These are phyloP conservation scores for Hydrolagus colliei DNA, from an alignment of 2,797 vertebrate species.

Conservation along the genomic window DNA sequence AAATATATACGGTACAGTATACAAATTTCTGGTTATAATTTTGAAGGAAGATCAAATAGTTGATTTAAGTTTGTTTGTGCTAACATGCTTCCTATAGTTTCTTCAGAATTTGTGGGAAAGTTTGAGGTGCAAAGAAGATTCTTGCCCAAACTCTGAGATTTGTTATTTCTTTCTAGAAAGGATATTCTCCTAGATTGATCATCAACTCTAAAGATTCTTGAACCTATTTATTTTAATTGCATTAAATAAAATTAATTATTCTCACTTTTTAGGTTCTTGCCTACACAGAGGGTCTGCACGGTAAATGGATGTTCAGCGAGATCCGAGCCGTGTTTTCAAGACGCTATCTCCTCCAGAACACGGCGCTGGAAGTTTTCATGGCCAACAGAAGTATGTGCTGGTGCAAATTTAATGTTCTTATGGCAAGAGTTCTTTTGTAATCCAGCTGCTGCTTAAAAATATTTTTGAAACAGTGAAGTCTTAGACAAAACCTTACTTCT, in stretches of 20 bases:
- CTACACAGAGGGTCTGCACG: slow-evolving; percentile 90
- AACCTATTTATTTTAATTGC: neutral
- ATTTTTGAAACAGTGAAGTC: neutral
- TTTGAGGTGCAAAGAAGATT: neutral
- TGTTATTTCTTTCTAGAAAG: neutral
- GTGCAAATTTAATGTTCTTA: slow-evolving; percentile 31
- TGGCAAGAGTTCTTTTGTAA: slow-evolving; percentile 23
- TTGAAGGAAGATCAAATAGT: neutral
- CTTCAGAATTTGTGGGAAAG: neutral
- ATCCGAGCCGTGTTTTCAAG: slow-evolving; percentile 92
- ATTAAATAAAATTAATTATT: slow-evolving; percentile 26
- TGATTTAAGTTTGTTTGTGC: neutral
- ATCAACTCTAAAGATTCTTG: neutral
- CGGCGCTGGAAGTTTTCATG: slow-evolving; percentile 94
- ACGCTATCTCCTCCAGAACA: slow-evolving; percentile 86
- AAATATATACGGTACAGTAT: neutral
- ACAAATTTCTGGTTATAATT: neutral
- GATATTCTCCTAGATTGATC: neutral
- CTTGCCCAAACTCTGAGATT: neutral
- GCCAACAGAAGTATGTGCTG: slow-evolving; percentile 85
- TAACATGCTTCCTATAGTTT: neutral
- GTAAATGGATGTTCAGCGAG: slow-evolving; percentile 99
- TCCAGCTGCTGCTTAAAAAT: slow-evolving; percentile 29
- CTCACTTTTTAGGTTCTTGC: slow-evolving; percentile 69
- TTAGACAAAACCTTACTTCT: slow-evolving; percentile 33